Conservation (phyloP, 1,140 invertebrate genomes). For the Papilio dardanus region DNA sequence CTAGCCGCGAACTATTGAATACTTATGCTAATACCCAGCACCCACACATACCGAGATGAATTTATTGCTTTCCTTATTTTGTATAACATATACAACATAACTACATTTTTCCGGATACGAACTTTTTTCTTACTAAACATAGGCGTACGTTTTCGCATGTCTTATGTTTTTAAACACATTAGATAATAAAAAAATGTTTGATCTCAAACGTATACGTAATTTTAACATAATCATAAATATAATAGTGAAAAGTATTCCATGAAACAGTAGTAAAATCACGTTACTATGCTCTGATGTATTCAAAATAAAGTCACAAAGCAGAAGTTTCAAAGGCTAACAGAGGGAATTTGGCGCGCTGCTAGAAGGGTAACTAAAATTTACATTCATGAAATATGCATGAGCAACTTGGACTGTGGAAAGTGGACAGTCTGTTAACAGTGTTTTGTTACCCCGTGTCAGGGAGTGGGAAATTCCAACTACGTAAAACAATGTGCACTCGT, state of each 20-base stretch:
- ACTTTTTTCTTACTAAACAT: too few relatives aligned
- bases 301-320: background rate
- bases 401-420: background rate
- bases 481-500: background rate
- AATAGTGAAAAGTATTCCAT: background rate
- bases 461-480: background rate
- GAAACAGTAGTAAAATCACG: background rate
- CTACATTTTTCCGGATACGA: background rate
- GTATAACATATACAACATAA: background rate
- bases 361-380: conserved; percentile 19
- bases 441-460: background rate
- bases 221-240: too few relatives aligned
- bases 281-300: background rate
- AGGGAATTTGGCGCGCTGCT: background rate
- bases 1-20: background rate
- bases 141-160: too few relatives aligned
- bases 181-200: too few relatives aligned
- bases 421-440: background rate
- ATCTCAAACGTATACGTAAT: too few relatives aligned
- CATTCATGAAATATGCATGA: conserved; percentile 15
- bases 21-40: background rate
- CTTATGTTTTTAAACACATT: too few relatives aligned
- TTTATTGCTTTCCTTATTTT: background rate
- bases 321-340: conserved; percentile 7
- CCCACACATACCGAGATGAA: background rate